Conservation (phyloP, 2,888 invertebrate species). For the Himalopsyche anomala region DNA sequence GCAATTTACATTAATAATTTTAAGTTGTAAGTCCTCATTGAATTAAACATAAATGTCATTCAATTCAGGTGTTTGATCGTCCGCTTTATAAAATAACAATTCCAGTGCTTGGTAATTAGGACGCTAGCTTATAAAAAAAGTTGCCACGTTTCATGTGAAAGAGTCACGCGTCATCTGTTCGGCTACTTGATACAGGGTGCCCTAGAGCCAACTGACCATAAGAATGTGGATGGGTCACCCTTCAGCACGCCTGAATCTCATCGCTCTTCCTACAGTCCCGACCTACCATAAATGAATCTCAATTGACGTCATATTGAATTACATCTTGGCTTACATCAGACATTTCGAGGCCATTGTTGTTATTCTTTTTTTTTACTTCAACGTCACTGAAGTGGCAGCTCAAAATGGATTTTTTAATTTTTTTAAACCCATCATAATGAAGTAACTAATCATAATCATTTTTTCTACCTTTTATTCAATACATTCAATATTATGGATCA, state of each 20-base stretch:
- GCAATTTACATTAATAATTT: no score
- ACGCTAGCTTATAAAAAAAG: neutral
- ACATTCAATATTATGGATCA: no score
- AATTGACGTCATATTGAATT: conserved; percentile 36
- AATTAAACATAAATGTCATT: neutral
- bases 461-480: no score
- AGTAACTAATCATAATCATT: no score
- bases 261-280: neutral
- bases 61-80: neutral
- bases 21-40: no score
- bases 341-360: neutral
- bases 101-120: neutral
- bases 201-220: neutral
- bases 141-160: neutral
- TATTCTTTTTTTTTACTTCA: neutral
- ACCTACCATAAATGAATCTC: conserved; percentile 28
- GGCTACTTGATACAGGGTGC: neutral
- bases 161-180: conserved; percentile 1
- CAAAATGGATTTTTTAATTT: no score
- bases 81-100: neutral
- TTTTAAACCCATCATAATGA: no score
- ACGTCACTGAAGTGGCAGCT: no score
- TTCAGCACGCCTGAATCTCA: conserved; percentile 9
- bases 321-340: conserved; percentile 3
- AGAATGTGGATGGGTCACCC: conserved; percentile 32